Conservation (phyloP, 64 coral and sea anemone species). For the Stichodactyla mertensii region DNA sequence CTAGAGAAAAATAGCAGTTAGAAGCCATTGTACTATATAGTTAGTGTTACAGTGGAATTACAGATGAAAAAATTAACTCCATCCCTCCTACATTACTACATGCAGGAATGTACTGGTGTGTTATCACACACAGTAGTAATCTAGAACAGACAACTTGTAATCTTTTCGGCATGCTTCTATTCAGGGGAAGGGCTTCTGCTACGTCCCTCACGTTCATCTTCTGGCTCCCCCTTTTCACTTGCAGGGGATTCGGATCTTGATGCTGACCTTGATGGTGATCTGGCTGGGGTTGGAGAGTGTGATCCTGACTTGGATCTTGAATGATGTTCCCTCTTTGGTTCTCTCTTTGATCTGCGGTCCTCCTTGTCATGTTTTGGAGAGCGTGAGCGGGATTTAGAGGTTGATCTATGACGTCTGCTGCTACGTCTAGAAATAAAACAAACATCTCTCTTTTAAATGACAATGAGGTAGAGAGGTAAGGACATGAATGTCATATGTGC, state of each 20-base stretch:
- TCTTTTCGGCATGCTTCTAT: neutral
- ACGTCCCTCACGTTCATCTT: slow-evolving; percentile 50
- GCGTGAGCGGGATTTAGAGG: slow-evolving; percentile 60
- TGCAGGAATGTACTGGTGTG: too few species aligned
- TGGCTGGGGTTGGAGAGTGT: slow-evolving; percentile 54
- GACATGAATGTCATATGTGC: too few species aligned
- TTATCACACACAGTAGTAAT: too few species aligned
- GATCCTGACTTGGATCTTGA: slow-evolving; percentile 46
- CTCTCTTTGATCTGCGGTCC: slow-evolving; percentile 10
- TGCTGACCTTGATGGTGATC: slow-evolving; percentile 44
- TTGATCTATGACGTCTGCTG: slow-evolving; percentile 42
- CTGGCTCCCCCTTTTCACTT: slow-evolving; percentile 49
- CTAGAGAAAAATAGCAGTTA: too few species aligned
- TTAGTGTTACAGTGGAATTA: too few species aligned
- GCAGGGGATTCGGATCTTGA: slow-evolving; percentile 54
- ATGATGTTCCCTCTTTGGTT: slow-evolving; percentile 4
- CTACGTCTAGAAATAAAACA: neutral
- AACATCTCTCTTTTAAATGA: neutral
- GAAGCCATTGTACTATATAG: too few species aligned
- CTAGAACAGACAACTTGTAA: too few species aligned
- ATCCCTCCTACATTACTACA: too few species aligned
- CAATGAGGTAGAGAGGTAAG: too few species aligned
- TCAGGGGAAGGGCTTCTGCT: slow-evolving; percentile 65
- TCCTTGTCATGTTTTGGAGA: slow-evolving; percentile 42
- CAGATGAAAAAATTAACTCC: too few species aligned